Conservation (phyloP, 2,888 invertebrate genomes). For the Xanthia icteritia region DNA sequence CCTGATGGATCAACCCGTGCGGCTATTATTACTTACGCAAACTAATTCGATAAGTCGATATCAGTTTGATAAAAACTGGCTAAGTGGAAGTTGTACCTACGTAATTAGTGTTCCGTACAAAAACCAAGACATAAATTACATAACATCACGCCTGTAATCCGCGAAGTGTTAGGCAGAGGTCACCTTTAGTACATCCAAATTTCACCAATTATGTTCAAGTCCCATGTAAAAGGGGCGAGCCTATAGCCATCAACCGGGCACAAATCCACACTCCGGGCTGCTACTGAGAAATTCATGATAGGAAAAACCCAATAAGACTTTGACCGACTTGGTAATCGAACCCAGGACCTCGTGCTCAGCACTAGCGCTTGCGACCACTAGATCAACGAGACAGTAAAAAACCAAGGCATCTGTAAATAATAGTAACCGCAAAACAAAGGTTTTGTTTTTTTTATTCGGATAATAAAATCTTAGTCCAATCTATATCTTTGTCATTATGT, state of each 20-base stretch:
- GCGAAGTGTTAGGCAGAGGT: not conserved
- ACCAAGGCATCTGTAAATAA: not conserved
- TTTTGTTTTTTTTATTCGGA: no score
- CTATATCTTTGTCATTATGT: no score
- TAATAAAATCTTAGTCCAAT: no score
- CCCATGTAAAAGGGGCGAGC: no score
- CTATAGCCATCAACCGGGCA: not conserved
- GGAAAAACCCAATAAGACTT: not conserved
- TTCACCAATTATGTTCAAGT: not conserved
- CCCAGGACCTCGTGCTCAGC: not conserved
- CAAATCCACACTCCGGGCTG: not conserved
- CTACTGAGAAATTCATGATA: not conserved
- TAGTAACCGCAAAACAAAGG: no score
- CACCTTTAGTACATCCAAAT: not conserved
- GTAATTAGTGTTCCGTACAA: conserved; percentile 25
- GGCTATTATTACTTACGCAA: no score
- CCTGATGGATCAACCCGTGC: no score
- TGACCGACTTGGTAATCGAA: not conserved
- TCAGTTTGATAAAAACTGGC: conserved; percentile 20
- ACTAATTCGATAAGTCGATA: no score
- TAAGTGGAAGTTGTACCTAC: not conserved
- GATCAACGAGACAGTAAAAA: not conserved
- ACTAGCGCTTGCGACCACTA: not conserved
- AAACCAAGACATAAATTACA: not conserved
- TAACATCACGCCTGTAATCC: not conserved